A percentile compares a stretch with the other conserved stretches of the same genome.
These are phyloP conservation scores for Squalus acanthias DNA, from an alignment of 2,797 vertebrate genomes.

Conservation along the genomic window DNA sequence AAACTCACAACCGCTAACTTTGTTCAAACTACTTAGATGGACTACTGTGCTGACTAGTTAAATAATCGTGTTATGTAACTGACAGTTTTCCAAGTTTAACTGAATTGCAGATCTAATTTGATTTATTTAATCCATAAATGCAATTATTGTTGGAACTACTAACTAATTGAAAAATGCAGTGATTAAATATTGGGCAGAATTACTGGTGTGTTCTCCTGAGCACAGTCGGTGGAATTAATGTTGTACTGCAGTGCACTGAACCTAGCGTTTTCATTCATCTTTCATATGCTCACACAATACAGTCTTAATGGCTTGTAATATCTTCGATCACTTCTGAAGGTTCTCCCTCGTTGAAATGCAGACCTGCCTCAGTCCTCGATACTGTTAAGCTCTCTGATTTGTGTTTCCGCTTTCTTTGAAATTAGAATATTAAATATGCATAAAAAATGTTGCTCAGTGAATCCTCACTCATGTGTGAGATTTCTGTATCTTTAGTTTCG, in stretches of 20 bases:
- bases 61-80: not conserved
- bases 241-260: not conserved
- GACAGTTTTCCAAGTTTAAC: not conserved
- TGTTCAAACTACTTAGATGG: not conserved
- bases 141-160: constrained; percentile 6
- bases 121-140: constrained; percentile 10
- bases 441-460: not conserved
- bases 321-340: not conserved
- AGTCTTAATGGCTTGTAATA: not conserved
- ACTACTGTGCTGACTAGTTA: not conserved
- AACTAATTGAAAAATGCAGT: not conserved
- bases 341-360: not conserved
- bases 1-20: not conserved
- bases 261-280: not conserved
- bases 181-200: constrained; percentile 4
- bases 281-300: not conserved
- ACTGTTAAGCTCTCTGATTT: not conserved
- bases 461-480: not conserved
- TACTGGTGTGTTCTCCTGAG: not conserved
- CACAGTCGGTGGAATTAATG: not conserved
- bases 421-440: not conserved
- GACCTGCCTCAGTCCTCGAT: not conserved
- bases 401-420: not conserved
- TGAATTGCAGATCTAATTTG: not conserved
- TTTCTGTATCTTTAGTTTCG: not conserved